Percentiles rank a stretch among this genome's conserved stretches.
These are phyloP conservation scores for Hymenochirus boettgeri DNA, from an alignment of 2,113 vertebrate species.

Conservation along the genomic window DNA sequence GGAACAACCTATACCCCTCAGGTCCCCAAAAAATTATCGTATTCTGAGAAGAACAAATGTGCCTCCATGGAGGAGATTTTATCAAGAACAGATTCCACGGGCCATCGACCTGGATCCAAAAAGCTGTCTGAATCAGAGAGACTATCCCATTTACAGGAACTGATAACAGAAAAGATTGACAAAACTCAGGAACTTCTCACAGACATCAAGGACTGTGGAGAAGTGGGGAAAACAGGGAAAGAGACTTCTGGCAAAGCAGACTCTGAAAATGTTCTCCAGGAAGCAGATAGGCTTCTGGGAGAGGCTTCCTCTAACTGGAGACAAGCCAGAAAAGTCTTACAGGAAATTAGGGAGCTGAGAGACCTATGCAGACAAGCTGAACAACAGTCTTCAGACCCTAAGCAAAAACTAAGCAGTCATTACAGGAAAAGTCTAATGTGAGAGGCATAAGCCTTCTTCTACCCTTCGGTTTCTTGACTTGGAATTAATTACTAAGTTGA, in stretches of 20 bases:
- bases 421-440: conserved; percentile 81
- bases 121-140: conserved; percentile 48
- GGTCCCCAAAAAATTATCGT: conserved; percentile 61
- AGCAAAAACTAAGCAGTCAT: conserved; percentile 57
- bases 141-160: conserved; percentile 74
- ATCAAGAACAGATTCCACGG: conserved; percentile 59
- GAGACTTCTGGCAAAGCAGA: conserved; percentile 57
- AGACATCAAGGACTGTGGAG: conserved; percentile 70
- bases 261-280: conserved; percentile 64
- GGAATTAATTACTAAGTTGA: conserved; percentile 21
- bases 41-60: conserved; percentile 74
- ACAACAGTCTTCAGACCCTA: conserved; percentile 58
- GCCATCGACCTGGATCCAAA: conserved; percentile 27
- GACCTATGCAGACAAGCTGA: conserved; percentile 76
- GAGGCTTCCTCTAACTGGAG: conserved; percentile 79
- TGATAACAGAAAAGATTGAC: conserved; percentile 84
- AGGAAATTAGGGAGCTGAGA: conserved; percentile 82
- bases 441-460: conserved; percentile 44
- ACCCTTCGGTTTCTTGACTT: not conserved
- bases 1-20: conserved; percentile 67
- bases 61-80: conserved; percentile 87
- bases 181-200: conserved; percentile 83
- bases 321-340: conserved; percentile 79
- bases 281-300: conserved; percentile 77
- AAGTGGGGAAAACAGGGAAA: conserved; percentile 60